Base-by-base conservation (phyloP, 2,888 invertebrate species). In the Pseudolycoriella hygida region DNA sequence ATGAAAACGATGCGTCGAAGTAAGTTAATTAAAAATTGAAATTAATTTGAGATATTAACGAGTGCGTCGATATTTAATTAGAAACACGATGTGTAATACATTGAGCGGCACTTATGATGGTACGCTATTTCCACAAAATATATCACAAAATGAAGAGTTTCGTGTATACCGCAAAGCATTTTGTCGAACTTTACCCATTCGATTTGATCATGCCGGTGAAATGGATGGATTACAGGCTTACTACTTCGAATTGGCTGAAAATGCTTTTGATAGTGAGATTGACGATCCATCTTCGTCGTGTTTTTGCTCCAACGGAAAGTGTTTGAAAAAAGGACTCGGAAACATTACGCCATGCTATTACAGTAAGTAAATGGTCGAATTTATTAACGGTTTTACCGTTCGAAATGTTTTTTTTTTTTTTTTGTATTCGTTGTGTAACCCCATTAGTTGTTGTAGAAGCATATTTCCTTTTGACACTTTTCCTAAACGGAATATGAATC, bases 31-130 rank as follows among this genome's bases (percentile, higher is more conserved):
- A 18, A 25, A 46, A 43, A 41, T 32, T n/a, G 17, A 31, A 11
- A 17, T 17, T 17, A 5, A 15, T 19, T 14, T 42, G 19, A 42
- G 12, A 12, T 25, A 42, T 14, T 42, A 25, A 40, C 37, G 18
- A 15, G 14, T 20, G n/a, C 20, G 30, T 6, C 12, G 6, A 32
- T 3, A 34, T 3, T 11, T 44, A 11, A n/a, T 20, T 53, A 70
- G 67, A 34, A 69, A 78, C 45, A 66, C 72, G 0, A 64, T 60
- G 38, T 87, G 87, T 60, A 81, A 82, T 57, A 67, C 71, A 3
- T 67, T 86, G 14, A 70, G 69, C 51, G 79, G 83, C 15, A 58
- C 72, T 0, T 80, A 76, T 50, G 87, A 87, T 58, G 87, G 84
- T 1, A 70, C 78, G 1, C 59, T 77, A 2, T 85, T 82, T 53